A percentile compares a stretch with the other conserved stretches of the same genome.
These are phyloP conservation scores for Tachycineta bicolor DNA, from an alignment of 2,113 vertebrate genomes.

Conservation along the genomic window DNA sequence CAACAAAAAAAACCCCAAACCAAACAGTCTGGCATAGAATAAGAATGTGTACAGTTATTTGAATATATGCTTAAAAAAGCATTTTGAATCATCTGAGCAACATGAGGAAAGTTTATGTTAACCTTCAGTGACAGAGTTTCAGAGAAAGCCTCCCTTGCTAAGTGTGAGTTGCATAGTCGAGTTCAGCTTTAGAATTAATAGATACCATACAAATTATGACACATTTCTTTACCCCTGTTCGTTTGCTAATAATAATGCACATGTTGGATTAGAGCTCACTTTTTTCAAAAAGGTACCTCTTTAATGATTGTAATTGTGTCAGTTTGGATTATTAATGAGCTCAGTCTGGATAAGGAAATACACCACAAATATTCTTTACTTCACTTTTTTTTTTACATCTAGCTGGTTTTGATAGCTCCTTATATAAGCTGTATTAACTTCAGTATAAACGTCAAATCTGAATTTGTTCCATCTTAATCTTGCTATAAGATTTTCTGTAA, in stretches of 20 bases:
- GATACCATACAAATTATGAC: neutral
- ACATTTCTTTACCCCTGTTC: neutral
- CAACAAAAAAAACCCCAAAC: neutral
- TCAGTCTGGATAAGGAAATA: neutral
- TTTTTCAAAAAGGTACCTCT: neutral
- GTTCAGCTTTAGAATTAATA: neutral
- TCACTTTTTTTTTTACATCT: neutral
- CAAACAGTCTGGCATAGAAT: neutral
- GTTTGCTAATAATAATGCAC: neutral
- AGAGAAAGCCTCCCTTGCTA: neutral
- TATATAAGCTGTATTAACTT: neutral
- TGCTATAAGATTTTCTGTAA: neutral
- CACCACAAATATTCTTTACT: neutral
- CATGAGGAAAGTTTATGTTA: neutral
- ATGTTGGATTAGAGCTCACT: neutral
- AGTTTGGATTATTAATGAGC: neutral
- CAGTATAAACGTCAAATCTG: neutral
- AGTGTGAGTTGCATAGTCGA: neutral
- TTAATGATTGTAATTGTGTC: neutral
- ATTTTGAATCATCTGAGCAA: neutral
- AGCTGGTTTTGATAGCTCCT: neutral
- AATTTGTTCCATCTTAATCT: neutral
- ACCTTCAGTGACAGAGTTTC: neutral
- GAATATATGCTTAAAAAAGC: neutral
- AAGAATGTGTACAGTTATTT: neutral